Evolutionary conservation across 2,888 invertebrate genomes (phyloP).

Genomic region (Netelia inedita): DNA sequence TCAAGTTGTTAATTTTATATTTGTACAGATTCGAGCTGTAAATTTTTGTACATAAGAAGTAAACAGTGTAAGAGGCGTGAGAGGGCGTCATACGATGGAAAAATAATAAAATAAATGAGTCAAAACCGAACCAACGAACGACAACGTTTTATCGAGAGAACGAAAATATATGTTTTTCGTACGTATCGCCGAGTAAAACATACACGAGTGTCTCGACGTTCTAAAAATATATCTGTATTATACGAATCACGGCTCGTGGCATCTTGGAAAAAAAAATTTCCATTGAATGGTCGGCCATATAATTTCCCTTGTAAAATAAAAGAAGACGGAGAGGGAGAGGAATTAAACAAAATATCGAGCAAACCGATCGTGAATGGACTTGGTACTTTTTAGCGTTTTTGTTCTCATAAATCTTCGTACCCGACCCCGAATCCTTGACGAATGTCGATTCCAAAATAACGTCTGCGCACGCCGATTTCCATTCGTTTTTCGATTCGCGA

Average conservation of each 20-base stretch:
- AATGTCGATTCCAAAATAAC: neutral
- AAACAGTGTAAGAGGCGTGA: neutral
- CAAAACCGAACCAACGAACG: too few relatives aligned
- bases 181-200: neutral
- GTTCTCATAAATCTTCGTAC: neutral
- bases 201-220: neutral
- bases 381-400: neutral
- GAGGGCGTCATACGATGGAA: neutral
- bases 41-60: neutral
- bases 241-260: neutral
- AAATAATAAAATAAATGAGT: neutral
- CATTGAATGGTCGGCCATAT: neutral
- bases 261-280: neutral
- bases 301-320: neutral
- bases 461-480: neutral
- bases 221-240: neutral
- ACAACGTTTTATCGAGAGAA: neutral
- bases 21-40: neutral
- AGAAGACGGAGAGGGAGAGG: neutral
- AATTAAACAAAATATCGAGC: neutral
- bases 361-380: neutral
- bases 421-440: neutral
- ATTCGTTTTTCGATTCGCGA: neutral
- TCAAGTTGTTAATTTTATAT: neutral
- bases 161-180: neutral